Evolutionary conservation across 2,113 vertebrate genomes (phyloP), one percentile per base, ranked within the genome.

Genomic region (Pithys albifrons): DNA sequence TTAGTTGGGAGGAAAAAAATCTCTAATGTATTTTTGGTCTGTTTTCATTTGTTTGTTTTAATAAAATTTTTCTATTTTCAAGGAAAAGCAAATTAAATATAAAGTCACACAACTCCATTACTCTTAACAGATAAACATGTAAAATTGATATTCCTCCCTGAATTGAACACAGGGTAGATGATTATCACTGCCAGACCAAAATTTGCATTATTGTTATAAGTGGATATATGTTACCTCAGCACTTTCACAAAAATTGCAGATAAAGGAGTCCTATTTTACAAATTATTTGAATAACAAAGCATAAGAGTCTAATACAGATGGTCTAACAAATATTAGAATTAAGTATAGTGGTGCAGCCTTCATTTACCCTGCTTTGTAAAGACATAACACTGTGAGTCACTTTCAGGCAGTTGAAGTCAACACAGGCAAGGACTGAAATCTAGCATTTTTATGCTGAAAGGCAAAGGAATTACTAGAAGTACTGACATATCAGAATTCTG

Each of bases 1-100:
- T 35, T 16, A 18, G 5, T 4, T 67, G 14, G 10, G 0, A 19
- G 9, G 23, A 3, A 15, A 14, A 10, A 4, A 35, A 59, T 5
- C 17, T 25, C 7, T 77, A 51, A 55, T 41, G 7, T 25, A 19
- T 0, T 8, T 80, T 59, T 41, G 8, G 6, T 55, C 9, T 81
- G 7, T 0, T 74, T 81, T 77, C 6, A 19, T 62, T 51, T 54
- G 10, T 62, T n/a, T 6, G 1, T 46, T 80, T 86, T 33, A 64
- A 77, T 62, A n/a, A 0, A 6, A 27, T 19, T 88, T 17, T 58
- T 81, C 23, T 77, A 27, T 51, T 74, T 89, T 87, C 19, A 75
- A 23, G 39, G 17, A 59, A 81, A 27, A 72, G 1, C 2, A 64
- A 71, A 61, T 2, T 0, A 62, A 90, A 79, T 24, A 43, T 0